Conservation (phyloP, 2,113 vertebrate species). For the Colistium nudipinnis region DNA sequence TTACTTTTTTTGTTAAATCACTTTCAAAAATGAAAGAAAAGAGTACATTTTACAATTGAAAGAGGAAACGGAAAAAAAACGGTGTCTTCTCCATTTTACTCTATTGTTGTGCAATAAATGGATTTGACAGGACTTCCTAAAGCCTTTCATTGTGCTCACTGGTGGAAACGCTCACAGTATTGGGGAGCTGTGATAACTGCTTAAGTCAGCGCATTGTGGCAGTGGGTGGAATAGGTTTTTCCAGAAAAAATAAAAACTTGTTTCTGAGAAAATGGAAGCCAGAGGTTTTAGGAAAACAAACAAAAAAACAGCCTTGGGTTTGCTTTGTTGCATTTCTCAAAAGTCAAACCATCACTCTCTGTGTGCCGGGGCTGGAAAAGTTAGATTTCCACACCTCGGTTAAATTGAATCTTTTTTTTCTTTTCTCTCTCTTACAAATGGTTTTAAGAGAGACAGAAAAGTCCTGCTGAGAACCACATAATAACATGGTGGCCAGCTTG, state of each 20-base stretch:
- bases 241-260: slow-evolving; percentile 21
- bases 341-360: slow-evolving; percentile 49
- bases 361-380: slow-evolving; percentile 51
- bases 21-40: slow-evolving; percentile 25
- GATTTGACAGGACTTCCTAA: slow-evolving; percentile 67
- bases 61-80: slow-evolving; percentile 21
- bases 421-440: slow-evolving; percentile 65
- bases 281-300: slow-evolving; percentile 32
- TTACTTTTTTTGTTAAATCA: slow-evolving; percentile 14
- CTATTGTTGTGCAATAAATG: slow-evolving; percentile 72
- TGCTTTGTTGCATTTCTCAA: slow-evolving; percentile 44
- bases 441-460: slow-evolving; percentile 60
- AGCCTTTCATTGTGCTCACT: slow-evolving; percentile 64
- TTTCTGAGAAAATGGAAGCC: slow-evolving; percentile 54
- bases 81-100: slow-evolving; percentile 55
- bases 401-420: slow-evolving; percentile 67
- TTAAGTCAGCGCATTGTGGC: slow-evolving; percentile 73
- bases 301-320: slow-evolving; percentile 2
- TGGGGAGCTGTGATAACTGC: slow-evolving; percentile 67
- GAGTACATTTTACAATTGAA: slow-evolving; percentile 42
- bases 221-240: slow-evolving; percentile 32
- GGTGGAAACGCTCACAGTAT: slow-evolving; percentile 66
- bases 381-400: slow-evolving; percentile 69
- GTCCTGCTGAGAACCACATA: slow-evolving; percentile 70
- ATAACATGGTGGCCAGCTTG: slow-evolving; percentile 62